These are phyloP conservation scores for Eurystomus gularis DNA, from an alignment of 2,113 vertebrate genomes.

Conservation along the genomic window DNA sequence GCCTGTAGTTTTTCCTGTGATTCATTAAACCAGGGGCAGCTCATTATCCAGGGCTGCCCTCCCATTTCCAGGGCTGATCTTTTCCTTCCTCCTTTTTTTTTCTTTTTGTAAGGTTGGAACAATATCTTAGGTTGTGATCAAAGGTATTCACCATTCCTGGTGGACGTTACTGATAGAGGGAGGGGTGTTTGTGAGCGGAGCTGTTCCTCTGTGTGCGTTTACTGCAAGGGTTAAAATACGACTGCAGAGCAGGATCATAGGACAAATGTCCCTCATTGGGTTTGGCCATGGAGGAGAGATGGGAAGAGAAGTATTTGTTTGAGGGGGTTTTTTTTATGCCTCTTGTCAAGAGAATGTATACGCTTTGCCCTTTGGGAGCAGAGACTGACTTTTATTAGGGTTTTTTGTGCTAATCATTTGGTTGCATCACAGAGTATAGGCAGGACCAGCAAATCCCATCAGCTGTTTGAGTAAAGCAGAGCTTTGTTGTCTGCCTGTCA, in stretches of 20 bases:
- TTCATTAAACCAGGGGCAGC: conserved; percentile 58
- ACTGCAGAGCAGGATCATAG: not conserved
- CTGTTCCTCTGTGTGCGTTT: not conserved
- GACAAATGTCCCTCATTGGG: not conserved
- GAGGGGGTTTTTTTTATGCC: not conserved
- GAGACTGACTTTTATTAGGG: not conserved
- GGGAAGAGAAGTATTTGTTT: not conserved
- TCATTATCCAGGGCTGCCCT: conserved; percentile 48
- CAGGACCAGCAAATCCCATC: not conserved
- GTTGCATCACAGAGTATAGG: not conserved
- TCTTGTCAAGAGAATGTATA: not conserved
- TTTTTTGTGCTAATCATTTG: not conserved
- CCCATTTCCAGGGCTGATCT: conserved; percentile 69
- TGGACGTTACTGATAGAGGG: not conserved
- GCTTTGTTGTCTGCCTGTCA: not conserved
- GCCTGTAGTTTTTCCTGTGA: conserved; percentile 71
- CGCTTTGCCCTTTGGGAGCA: not conserved
- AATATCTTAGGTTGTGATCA: conserved; percentile 51
- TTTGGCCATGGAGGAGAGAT: not conserved
- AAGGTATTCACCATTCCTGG: not conserved
- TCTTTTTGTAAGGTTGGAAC: conserved; percentile 27
- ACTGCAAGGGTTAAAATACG: not conserved
- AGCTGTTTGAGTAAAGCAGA: not conserved
- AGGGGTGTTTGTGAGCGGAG: not conserved
- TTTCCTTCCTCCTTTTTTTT: conserved; percentile 74